A percentile compares a stretch with the other conserved stretches of the same genome.
These are phyloP conservation scores for Bombus impatiens DNA, from an alignment of 1,140 invertebrate species.

Conservation along the genomic window DNA sequence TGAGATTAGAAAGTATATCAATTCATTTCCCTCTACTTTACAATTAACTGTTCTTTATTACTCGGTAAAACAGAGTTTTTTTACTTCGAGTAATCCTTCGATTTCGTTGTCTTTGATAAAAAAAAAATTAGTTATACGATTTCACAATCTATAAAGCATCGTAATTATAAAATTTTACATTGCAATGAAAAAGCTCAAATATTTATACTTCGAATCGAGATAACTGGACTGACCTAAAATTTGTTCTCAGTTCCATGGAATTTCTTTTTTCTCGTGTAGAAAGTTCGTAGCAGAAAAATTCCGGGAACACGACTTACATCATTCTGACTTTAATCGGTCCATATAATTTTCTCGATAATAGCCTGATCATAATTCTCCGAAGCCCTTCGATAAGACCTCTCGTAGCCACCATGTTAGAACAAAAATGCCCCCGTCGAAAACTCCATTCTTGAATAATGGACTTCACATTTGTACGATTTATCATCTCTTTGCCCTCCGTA, in stretches of 20 bases:
- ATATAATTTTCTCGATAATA: conserved; percentile 52
- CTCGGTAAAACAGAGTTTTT: too few species aligned
- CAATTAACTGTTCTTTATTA: too few species aligned
- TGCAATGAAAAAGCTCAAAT: neutral
- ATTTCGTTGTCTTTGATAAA: neutral
- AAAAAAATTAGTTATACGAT: neutral
- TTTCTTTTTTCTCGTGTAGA: neutral
- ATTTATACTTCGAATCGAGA: neutral
- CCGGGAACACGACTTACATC: conserved; percentile 33
- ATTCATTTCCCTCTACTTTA: too few species aligned
- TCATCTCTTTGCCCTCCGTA: conserved; percentile 24
- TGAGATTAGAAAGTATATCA: too few species aligned
- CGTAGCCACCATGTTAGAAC: conserved; percentile 26
- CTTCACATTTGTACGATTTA: conserved; percentile 56
- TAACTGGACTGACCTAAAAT: neutral
- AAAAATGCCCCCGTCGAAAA: conserved; percentile 50
- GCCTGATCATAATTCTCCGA: conserved; percentile 34
- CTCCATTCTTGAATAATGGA: conserved; percentile 62
- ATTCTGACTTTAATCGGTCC: conserved; percentile 36
- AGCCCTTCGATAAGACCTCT: conserved; percentile 38
- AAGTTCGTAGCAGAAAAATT: neutral
- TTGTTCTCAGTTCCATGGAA: neutral
- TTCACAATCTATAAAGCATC: neutral
- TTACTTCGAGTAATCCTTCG: too few species aligned
- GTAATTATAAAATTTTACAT: too few species aligned